Evolutionary conservation across 2,113 vertebrate genomes (phyloP).

Genomic region (Emydura subglobosa): DNA sequence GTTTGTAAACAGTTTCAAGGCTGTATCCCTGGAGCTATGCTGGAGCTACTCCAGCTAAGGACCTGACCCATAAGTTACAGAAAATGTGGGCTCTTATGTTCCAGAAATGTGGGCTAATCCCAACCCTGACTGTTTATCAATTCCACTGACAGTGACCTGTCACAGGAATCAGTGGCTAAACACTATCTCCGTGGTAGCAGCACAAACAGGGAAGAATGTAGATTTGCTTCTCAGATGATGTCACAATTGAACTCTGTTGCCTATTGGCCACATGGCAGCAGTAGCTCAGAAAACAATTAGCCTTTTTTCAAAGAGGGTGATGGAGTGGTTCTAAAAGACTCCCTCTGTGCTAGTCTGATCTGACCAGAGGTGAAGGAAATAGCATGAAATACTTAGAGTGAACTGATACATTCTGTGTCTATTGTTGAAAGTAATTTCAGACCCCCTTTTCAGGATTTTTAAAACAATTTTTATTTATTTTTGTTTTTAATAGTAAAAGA

Average conservation of each 20-base stretch:
- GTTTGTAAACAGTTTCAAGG: not conserved
- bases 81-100: not conserved
- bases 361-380: not conserved
- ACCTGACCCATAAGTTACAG: not conserved
- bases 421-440: not conserved
- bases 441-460: slow-evolving; percentile 1
- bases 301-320: not conserved
- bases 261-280: not conserved
- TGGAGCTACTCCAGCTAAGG: not conserved
- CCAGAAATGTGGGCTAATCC: not conserved
- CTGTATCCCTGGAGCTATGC: not conserved
- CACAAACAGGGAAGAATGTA: not conserved
- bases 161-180: not conserved
- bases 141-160: not conserved
- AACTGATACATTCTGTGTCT: not conserved
- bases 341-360: not conserved
- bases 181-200: not conserved
- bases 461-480: slow-evolving; percentile 41
- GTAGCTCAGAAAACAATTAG: not conserved
- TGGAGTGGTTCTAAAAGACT: not conserved
- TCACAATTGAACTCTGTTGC: not conserved
- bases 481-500: slow-evolving; percentile 75
- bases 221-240: slow-evolving; percentile 6
- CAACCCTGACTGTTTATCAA: too few relatives aligned
- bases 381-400: not conserved